These are phyloP conservation scores for Taphrorychus bicolor DNA, from an alignment of 2,888 invertebrate genomes.

Conservation along the genomic window DNA sequence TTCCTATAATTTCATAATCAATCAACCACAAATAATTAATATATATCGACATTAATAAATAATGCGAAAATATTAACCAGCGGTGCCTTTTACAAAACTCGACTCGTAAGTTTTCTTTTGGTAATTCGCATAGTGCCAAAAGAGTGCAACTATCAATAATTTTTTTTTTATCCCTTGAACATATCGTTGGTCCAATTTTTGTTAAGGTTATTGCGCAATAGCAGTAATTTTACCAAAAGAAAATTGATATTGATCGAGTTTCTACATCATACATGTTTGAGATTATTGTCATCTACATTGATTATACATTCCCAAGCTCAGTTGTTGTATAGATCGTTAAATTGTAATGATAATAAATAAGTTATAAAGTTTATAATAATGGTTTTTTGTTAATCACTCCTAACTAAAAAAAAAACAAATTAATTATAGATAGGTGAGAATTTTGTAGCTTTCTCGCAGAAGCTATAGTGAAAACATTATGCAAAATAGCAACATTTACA, in stretches of 20 bases:
- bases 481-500: too few relatives aligned
- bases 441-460: too few relatives aligned
- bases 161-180: neutral
- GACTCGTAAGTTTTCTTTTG: neutral
- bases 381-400: too few relatives aligned
- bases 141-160: neutral
- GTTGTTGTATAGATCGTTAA: conserved; percentile 20
- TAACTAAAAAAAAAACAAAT: too few relatives aligned
- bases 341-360: conserved; percentile 8
- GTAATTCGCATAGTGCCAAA: neutral
- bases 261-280: neutral
- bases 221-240: neutral
- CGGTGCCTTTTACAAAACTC: conserved; percentile 11
- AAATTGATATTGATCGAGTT: neutral
- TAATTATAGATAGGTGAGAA: too few relatives aligned
- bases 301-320: conserved; percentile 32
- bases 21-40: neutral
- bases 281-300: neutral
- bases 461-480: too few relatives aligned
- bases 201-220: neutral
- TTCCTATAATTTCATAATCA: neutral
- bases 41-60: neutral
- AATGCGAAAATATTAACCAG: conserved; percentile 12
- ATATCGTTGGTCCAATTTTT: neutral
- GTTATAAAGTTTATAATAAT: too few relatives aligned